Evolutionary conservation across 2,888 invertebrate genomes (phyloP), one percentile per base, ranked within the genome.

Genomic region (Metellina segmentata): DNA sequence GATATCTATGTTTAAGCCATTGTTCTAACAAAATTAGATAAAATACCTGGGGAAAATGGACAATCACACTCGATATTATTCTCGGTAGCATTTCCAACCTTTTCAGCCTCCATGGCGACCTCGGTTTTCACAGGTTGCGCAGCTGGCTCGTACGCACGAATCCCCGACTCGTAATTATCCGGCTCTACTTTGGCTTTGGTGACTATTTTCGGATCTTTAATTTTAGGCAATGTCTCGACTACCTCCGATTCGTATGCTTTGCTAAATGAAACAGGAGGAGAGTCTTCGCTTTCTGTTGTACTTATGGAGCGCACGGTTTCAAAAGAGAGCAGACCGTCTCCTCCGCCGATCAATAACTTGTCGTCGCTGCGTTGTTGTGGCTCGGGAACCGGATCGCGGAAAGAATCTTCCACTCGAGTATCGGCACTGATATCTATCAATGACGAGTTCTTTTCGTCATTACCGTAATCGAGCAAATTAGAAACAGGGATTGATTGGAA

Each of bases 61-160:
- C 91, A 92, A 34, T 85, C 89, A 70, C 70, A 82, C 78, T 91
- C 88, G n/a, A 75, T 85, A 48, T 85, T 79, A 91, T 61, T 91
- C 70, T 92, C 89, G 19, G 85, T 75, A 52, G 74, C 79, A 85
- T 85, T 92, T 81, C 88, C 91, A 61, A 89, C 85, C 79, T 88
- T 85, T 89, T 92, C 88, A 83, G 88, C 85, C 85, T 92, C 91
- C 91, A 92, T 92, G 91, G 91, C 91, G 91, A 92, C 91, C 89
- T 92, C 91, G 85, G 19, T 74, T 89, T 89, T 89, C 61, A 89
- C 89, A 92, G 91, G 91, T 85, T 92, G 91, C 91, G 91, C 91
- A 92, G 88, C 89, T 92, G 83, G 53, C 74, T 92, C 88, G 81
- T 89, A 92, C 91, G 91, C 91, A 92, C 88, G 79, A 81, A 61